Evolutionary conservation across 2,888 invertebrate genomes (phyloP).

Genomic region (Silvanus unidentatus): DNA sequence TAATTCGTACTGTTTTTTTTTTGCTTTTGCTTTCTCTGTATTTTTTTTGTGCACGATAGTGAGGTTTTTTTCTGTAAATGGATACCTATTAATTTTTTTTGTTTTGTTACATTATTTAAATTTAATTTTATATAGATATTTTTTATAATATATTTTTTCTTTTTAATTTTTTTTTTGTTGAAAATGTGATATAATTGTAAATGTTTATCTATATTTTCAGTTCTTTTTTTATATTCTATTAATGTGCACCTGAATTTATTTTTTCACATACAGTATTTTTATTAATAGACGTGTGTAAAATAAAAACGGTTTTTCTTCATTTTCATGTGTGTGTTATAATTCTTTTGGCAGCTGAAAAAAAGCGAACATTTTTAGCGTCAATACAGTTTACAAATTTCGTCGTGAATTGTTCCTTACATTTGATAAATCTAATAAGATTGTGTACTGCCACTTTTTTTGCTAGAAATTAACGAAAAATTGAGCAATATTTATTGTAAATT

Average conservation of each 20-base stretch:
- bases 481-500: too few species aligned
- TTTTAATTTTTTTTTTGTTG: constrained; percentile 34
- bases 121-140: constrained; percentile 33
- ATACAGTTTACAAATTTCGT: too few species aligned
- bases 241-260: not conserved
- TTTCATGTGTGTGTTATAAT: too few species aligned
- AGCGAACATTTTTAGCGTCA: too few species aligned
- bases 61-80: constrained; percentile 13
- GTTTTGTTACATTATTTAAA: constrained; percentile 30
- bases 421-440: too few species aligned
- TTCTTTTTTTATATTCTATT: constrained; percentile 1
- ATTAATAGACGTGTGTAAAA: not conserved
- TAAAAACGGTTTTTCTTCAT: too few species aligned
- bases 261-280: constrained; percentile 1
- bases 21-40: constrained; percentile 10
- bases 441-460: too few species aligned
- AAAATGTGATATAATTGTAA: constrained; percentile 28
- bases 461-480: too few species aligned
- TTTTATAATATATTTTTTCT: constrained; percentile 26
- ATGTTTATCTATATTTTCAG: constrained; percentile 9
- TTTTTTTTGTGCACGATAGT: not conserved
- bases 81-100: constrained; percentile 4
- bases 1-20: constrained; percentile 15
- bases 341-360: too few species aligned
- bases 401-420: too few species aligned